These are phyloP conservation scores for Nipponacmea schrenckii DNA, from an alignment of 2,888 invertebrate genomes.

Conservation along the genomic window DNA sequence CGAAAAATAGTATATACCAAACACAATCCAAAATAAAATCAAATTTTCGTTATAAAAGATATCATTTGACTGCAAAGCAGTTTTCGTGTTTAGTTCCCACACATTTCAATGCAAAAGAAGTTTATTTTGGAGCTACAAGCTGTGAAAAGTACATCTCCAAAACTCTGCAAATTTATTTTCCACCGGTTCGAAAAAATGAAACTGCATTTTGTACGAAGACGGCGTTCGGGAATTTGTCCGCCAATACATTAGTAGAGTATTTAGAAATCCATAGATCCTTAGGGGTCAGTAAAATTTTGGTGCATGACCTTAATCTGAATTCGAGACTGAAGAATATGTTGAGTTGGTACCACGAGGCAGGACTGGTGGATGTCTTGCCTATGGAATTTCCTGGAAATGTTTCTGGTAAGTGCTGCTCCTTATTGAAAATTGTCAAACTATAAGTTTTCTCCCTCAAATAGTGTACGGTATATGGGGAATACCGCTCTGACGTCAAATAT, in stretches of 20 bases:
- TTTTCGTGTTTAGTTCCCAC: not conserved
- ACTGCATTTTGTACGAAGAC: not conserved
- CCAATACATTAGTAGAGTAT: not conserved
- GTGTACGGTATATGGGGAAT: too few species aligned
- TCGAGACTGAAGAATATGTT: not conserved
- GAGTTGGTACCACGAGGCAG: not conserved
- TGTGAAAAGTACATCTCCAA: not conserved
- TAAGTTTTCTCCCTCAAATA: not conserved
- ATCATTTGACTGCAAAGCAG: not conserved
- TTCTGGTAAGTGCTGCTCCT: not conserved
- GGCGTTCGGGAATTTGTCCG: not conserved
- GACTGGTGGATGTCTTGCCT: not conserved
- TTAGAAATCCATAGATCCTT: not conserved
- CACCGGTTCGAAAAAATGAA: not conserved
- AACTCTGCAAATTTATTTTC: not conserved
- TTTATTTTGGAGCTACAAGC: not conserved
- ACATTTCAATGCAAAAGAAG: not conserved
- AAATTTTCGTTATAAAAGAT: not conserved
- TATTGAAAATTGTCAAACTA: not conserved
- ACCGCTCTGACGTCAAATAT: too few species aligned
- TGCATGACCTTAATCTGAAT: not conserved
- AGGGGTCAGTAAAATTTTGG: not conserved
- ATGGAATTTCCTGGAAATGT: not conserved
- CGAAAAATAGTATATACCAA: not conserved
- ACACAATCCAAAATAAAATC: not conserved